Evolutionary conservation across 2,797 vertebrate genomes (phyloP).

Genomic region (Ciconia nigra): DNA sequence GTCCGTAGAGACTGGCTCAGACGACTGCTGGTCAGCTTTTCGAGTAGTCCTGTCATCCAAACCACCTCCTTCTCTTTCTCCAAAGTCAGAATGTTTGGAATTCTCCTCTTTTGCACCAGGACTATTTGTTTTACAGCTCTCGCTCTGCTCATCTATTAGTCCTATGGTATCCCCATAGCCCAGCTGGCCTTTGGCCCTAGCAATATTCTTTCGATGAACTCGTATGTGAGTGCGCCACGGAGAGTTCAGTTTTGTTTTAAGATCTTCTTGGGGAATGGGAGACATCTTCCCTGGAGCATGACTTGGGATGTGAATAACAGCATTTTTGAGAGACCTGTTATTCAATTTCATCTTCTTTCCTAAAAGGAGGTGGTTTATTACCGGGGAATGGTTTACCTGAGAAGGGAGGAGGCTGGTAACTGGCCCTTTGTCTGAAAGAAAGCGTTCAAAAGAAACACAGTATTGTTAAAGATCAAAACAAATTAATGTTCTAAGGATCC

Average conservation of each 20-base stretch:
- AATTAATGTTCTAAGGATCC: not conserved
- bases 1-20: conserved; percentile 55
- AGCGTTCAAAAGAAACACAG: conserved; percentile 14
- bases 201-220: conserved; percentile 86
- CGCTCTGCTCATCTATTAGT: conserved; percentile 74
- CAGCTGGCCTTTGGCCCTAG: conserved; percentile 83
- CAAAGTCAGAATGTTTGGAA: not conserved
- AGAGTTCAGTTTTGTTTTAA: conserved; percentile 79
- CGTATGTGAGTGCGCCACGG: conserved; percentile 92
- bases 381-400: conserved; percentile 89
- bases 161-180: conserved; percentile 82
- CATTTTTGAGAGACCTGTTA: conserved; percentile 74
- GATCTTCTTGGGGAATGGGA: conserved; percentile 78
- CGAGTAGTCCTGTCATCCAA: conserved; percentile 52
- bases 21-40: conserved; percentile 54
- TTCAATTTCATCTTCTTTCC: conserved; percentile 82
- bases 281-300: conserved; percentile 72
- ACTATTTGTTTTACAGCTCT: conserved; percentile 55
- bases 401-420: conserved; percentile 90
- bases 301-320: conserved; percentile 72
- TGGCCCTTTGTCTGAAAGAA: conserved; percentile 89
- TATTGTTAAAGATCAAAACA: not conserved
- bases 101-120: not conserved
- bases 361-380: conserved; percentile 96
- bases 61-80: not conserved